A percentile compares a stretch with the other conserved stretches of the same genome.
Conservation (phyloP, 2,113 vertebrate species). For the Eleginops maclovinus region DNA sequence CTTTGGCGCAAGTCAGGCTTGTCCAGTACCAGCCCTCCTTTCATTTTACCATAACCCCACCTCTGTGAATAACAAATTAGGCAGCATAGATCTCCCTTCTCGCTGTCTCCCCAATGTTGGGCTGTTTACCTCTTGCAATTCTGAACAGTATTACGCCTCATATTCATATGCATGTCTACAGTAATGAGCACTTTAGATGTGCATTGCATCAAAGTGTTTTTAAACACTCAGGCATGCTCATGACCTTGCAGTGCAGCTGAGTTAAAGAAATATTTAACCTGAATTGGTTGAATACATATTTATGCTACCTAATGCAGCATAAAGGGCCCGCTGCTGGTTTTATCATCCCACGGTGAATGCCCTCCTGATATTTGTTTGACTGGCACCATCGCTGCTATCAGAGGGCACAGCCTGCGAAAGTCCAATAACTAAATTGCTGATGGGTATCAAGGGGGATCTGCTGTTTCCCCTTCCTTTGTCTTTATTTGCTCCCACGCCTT, state of each 20-base stretch:
- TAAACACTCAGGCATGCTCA: background rate
- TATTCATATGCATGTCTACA: constrained; percentile 50
- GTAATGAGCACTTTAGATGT: constrained; percentile 51
- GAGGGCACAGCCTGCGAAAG: constrained; percentile 53
- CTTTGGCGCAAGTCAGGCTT: constrained; percentile 64
- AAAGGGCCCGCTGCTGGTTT: constrained; percentile 35
- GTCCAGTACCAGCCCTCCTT: constrained; percentile 49
- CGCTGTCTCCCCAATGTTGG: constrained; percentile 41
- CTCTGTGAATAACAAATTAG: constrained; percentile 73
- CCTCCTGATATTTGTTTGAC: constrained; percentile 64
- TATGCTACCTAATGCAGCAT: constrained; percentile 29
- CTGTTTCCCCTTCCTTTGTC: constrained; percentile 54
- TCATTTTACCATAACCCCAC: constrained; percentile 66
- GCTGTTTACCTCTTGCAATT: constrained; percentile 51
- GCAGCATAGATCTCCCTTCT: constrained; percentile 48
- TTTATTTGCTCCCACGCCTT: constrained; percentile 56
- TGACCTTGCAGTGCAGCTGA: constrained; percentile 26
- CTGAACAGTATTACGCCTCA: constrained; percentile 34
- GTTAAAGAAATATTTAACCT: constrained; percentile 18
- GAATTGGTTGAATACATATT: constrained; percentile 18
- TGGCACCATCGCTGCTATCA: constrained; percentile 54
- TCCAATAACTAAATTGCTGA: constrained; percentile 67
- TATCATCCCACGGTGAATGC: constrained; percentile 48
- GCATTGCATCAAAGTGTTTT: constrained; percentile 25
- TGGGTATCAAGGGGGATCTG: constrained; percentile 62